These are phyloP conservation scores for Scaptomyza polygonia DNA, from an alignment of 2,888 invertebrate species.

Conservation along the genomic window DNA sequence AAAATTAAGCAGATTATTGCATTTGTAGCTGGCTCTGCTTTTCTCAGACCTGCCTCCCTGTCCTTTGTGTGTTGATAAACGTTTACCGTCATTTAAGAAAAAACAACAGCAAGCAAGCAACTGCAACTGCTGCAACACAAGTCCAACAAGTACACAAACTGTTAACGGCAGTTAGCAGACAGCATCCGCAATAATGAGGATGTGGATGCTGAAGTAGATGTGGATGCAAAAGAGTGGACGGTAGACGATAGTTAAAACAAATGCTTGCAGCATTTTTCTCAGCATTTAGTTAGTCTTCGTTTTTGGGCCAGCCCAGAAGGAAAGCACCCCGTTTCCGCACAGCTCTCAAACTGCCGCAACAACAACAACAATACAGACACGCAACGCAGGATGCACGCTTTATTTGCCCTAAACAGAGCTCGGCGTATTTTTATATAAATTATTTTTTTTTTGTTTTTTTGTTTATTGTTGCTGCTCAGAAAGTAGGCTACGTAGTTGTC, in stretches of 20 bases:
- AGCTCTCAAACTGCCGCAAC: background rate
- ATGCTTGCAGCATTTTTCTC: conserved; percentile 38
- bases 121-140: conserved; percentile 26
- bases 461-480: conserved; percentile 30
- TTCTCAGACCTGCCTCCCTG: conserved; percentile 9
- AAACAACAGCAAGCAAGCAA: conserved; percentile 34
- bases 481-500: conserved; percentile 54
- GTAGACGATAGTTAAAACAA: conserved; percentile 26
- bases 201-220: conserved; percentile 2
- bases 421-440: conserved; percentile 23
- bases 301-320: conserved; percentile 21
- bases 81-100: conserved; percentile 65
- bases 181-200: conserved; percentile 16
- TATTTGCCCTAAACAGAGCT: conserved; percentile 67
- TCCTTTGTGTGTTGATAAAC: conserved; percentile 60
- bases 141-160: conserved; percentile 35
- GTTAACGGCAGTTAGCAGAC: conserved; percentile 25
- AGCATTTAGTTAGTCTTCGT: conserved; percentile 40
- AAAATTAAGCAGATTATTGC: conserved; percentile 62
- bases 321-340: conserved; percentile 1
- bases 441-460: conserved; percentile 27
- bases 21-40: conserved; percentile 42
- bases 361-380: conserved; percentile 42
- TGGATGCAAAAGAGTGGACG: conserved; percentile 23
- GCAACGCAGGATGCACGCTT: conserved; percentile 69